These are phyloP conservation scores for Xanthorhoe designata DNA, from an alignment of 2,888 invertebrate species.

Conservation along the genomic window DNA sequence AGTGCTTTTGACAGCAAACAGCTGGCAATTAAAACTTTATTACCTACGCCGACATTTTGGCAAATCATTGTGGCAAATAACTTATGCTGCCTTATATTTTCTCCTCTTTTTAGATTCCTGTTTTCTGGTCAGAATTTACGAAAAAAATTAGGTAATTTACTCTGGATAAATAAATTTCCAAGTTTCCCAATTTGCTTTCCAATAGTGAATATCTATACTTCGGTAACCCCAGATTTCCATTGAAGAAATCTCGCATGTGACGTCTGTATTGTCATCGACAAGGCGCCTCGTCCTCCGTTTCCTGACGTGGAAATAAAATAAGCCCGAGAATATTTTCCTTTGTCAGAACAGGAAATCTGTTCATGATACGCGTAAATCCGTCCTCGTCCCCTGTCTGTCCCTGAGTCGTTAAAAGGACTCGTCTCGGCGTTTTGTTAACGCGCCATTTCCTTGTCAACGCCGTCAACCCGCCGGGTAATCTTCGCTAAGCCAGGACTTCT, in stretches of 20 bases:
- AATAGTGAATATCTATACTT: not conserved
- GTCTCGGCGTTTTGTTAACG: slow-evolving; percentile 78
- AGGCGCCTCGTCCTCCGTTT: slow-evolving; percentile 51
- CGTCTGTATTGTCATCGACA: slow-evolving; percentile 56
- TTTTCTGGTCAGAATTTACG: not conserved
- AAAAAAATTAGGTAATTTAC: no score
- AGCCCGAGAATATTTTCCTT: slow-evolving; percentile 71
- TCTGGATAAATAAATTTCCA: not conserved
- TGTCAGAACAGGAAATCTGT: slow-evolving; percentile 81
- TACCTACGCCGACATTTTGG: not conserved
- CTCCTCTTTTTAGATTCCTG: not conserved
- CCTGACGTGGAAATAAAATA: slow-evolving; percentile 67
- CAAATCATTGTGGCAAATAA: not conserved
- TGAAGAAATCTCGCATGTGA: slow-evolving; percentile 51
- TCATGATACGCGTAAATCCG: slow-evolving; percentile 82
- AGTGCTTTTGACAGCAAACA: slow-evolving; percentile 80
- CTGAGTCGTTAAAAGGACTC: slow-evolving; percentile 78
- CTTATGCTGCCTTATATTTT: not conserved
- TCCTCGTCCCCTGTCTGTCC: slow-evolving; percentile 80
- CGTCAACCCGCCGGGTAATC: slow-evolving; percentile 73
- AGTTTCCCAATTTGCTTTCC: slow-evolving; percentile 2
- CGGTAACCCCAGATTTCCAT: slow-evolving; percentile 33
- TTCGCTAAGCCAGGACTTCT: slow-evolving; percentile 69
- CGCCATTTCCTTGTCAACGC: slow-evolving; percentile 78
- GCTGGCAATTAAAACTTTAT: slow-evolving; percentile 56